Evolutionary conservation across 2,797 vertebrate species (phyloP), one percentile per base, ranked within the genome.

Genomic region (Corythornis leucogaster): DNA sequence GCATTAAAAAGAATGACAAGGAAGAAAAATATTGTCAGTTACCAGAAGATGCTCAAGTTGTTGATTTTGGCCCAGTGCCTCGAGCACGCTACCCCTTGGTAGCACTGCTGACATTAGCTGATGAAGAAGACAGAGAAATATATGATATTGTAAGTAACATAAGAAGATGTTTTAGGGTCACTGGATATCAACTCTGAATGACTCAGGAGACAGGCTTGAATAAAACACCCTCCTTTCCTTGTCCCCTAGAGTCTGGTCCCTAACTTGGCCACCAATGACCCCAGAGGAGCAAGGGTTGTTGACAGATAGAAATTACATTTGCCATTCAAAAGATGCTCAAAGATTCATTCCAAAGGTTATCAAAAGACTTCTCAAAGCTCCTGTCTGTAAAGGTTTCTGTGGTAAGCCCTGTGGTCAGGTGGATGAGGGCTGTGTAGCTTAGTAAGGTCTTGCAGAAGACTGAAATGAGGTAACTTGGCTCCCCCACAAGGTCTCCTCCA

Each of bases 101-200:
- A 76, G 98, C 97, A 0, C 94, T 99, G 68, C 91, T 99, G 95
- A 99, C 98, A 0, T 93, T 99, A 38, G 98, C 98, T 12, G 97
- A 98, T 91, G 94, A 97, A 24, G 98, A 98, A 64, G 96, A 98
- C 79, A 96, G 98, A 91, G 97, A 98, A 66, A 63, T 96, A 5
- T 98, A 99, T 92, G 98, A 98, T 92, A 99, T 99, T 74, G 99
- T 99, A 97, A 98, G 99, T 98, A 89, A 88, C 28, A 4, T 12
- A 58, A 62, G n/a, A 80, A 62, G 33, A 5, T 68, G 30, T 73
- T 64, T 67, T 48, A 59, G 59, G 33, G 30, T 28, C 40, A 21
- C 26, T 45, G 7, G 83, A 5, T 35, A 90, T 55, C 42, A 38
- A 69, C 16, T 11, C 21, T 80, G 75, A 82, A 38, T 53, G 43